Base-by-base conservation (phyloP, 2,113 vertebrate species). In the Triplophysa dalaica region DNA sequence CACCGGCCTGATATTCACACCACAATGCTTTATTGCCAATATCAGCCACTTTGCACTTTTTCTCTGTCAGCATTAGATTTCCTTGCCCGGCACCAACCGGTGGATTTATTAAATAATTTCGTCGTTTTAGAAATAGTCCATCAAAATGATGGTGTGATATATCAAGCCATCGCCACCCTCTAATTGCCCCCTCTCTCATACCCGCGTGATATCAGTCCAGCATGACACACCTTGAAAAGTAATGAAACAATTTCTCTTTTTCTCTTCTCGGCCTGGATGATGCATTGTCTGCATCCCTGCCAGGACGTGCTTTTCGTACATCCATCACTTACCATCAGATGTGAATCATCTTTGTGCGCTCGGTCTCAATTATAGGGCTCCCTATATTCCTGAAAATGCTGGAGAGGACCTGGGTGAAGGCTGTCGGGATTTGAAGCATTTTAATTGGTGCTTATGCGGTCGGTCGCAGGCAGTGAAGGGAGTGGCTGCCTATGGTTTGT, bases 71-170 rank as follows among this genome's bases (percentile, higher is more conserved):
- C 80, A 80, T 73, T n/a, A 54, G 19, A 48, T 62, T 65, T 21
- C 43, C 52, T 61, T 63, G 45, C 73, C 38, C 50, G 12, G 14
- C 75, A 45, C 62, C 21, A 52, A 19, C 24, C 38, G 2, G 26
- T 11, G 54, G 58, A 70, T 82, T 87, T 82, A 77, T 85, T 70
- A 79, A 82, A 83, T 85, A 75, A 80, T 77, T 80, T 65, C 61
- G 75, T 54, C 41, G 2, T 70, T 84, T 79, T 45, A 12, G 38
- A 85, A 86, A 82, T 24, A 79, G 52, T 86, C 81, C 62, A 75
- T 75, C 61, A 88, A 61, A 45, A 65, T 3, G 4, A 3, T 65
- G 82, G 70, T 48, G 61, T 43, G 56, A 83, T 85, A 74, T 86
- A 87, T 82, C 5, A n/a, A 58, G 64, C 16, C 21, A 60, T 21